phyloP scores from a whole-genome alignment of 1,140 invertebrate species.

The Penaeus japonicus region DNA sequence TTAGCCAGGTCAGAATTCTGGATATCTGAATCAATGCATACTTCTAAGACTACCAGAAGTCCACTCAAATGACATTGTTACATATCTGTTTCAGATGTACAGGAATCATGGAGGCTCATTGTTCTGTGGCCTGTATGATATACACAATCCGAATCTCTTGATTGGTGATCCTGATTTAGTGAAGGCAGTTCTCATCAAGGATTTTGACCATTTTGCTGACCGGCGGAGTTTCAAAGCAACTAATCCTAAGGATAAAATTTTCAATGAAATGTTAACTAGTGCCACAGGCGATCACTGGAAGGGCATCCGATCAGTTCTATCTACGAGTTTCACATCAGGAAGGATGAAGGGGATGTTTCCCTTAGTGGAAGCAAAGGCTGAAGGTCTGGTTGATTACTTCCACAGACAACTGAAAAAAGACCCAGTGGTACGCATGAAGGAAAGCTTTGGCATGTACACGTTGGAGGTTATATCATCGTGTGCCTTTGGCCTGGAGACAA shows the following conservation, averaged over 20 bases:
- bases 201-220: conserved; percentile 72
- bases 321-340: conserved; percentile 59
- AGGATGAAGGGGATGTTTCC: conserved; percentile 56
- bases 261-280: conserved; percentile 9
- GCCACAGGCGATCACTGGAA: conserved; percentile 54
- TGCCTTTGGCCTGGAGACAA: conserved; percentile 66
- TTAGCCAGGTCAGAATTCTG: no score
- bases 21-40: no score
- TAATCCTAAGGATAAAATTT: neutral
- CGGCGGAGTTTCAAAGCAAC: neutral
- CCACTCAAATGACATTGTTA: neutral
- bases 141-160: conserved; percentile 66
- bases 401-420: conserved; percentile 10
- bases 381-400: conserved; percentile 22
- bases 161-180: conserved; percentile 71
- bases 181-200: conserved; percentile 70
- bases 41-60: neutral
- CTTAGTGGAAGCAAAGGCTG: conserved; percentile 25
- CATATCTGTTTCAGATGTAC: neutral
- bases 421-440: conserved; percentile 39
- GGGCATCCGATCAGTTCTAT: conserved; percentile 44
- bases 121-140: conserved; percentile 65
- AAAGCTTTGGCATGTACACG: conserved; percentile 63
- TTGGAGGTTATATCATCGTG: conserved; percentile 67
- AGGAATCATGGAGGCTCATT: conserved; percentile 19